Conservation (phyloP, 92 coral and sea anemone species). For the Micromussa lordhowensis region DNA sequence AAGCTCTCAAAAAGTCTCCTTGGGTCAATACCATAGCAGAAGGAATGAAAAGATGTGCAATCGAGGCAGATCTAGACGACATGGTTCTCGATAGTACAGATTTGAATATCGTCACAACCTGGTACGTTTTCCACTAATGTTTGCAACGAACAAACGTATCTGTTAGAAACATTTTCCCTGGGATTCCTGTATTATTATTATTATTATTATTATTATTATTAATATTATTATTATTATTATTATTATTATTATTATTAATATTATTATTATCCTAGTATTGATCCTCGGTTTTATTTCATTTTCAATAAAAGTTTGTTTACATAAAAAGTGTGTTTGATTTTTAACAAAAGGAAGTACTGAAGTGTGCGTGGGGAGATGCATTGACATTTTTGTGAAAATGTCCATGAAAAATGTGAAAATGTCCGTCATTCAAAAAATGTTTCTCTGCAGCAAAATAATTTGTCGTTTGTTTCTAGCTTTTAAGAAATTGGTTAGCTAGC, state of each 20-base stretch:
- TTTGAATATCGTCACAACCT: neutral
- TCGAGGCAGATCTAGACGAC: slow-evolving; percentile 45
- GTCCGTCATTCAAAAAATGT: slow-evolving; percentile 16
- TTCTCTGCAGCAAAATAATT: slow-evolving; percentile 19
- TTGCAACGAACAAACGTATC: slow-evolving; percentile 16
- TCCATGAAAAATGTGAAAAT: neutral
- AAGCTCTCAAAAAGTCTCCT: slow-evolving; percentile 17
- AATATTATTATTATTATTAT: no score
- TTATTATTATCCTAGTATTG: slow-evolving; percentile 28
- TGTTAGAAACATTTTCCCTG: slow-evolving; percentile 10
- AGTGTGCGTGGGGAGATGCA: slow-evolving; percentile 25
- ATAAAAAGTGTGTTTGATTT: slow-evolving; percentile 18
- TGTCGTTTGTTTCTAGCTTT: slow-evolving; percentile 19
- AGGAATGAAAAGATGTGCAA: slow-evolving; percentile 37
- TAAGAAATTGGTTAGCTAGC: slow-evolving; percentile 22
- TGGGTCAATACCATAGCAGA: slow-evolving; percentile 40
- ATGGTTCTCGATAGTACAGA: slow-evolving; percentile 49
- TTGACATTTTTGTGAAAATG: slow-evolving; percentile 24
- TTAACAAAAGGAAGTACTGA: slow-evolving; percentile 17
- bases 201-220: no score
- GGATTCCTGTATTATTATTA: slow-evolving; percentile 24
- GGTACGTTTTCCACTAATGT: slow-evolving; percentile 15
- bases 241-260: no score
- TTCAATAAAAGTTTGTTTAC: slow-evolving; percentile 24
- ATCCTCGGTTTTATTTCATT: slow-evolving; percentile 23